These are phyloP conservation scores for Carabus problematicus DNA, from an alignment of 2,888 invertebrate genomes.

Conservation along the genomic window DNA sequence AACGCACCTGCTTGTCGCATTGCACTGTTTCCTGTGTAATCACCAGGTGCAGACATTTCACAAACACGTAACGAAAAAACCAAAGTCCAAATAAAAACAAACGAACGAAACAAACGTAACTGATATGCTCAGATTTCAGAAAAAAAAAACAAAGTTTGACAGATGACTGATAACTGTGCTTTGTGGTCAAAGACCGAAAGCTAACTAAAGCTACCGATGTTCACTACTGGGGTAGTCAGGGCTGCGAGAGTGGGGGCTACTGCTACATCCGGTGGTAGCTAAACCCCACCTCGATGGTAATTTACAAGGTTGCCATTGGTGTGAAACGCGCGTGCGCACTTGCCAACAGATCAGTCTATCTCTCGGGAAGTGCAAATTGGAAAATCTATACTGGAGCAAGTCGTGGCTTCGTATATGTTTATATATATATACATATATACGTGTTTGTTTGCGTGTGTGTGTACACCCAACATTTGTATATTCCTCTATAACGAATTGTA, in stretches of 20 bases:
- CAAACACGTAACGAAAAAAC: slow-evolving; percentile 14
- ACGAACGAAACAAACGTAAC: background rate
- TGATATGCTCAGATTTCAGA: slow-evolving; percentile 7
- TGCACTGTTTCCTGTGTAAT: slow-evolving; percentile 1
- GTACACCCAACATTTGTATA: too few species aligned
- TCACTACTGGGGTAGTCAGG: slow-evolving; percentile 34
- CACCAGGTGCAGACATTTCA: slow-evolving; percentile 15
- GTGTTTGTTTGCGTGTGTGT: too few species aligned
- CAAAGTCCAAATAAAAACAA: slow-evolving; percentile 5
- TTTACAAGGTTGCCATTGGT: slow-evolving; percentile 52
- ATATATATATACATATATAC: too few species aligned
- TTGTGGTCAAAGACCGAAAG: slow-evolving; percentile 28
- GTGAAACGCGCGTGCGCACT: slow-evolving; percentile 62
- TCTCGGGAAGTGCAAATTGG: slow-evolving; percentile 56
- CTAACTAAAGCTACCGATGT: slow-evolving; percentile 37
- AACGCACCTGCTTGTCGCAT: slow-evolving; percentile 6
- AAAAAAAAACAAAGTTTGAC: slow-evolving; percentile 3
- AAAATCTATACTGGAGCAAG: slow-evolving; percentile 29
- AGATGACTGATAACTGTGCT: slow-evolving; percentile 34
- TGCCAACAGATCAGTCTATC: background rate
- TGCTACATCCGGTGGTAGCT: slow-evolving; percentile 37
- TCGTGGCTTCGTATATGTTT: too few species aligned
- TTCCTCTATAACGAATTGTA: too few species aligned
- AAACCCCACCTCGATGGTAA: slow-evolving; percentile 23
- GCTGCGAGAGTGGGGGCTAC: slow-evolving; percentile 27